Evolutionary conservation across 2,888 invertebrate species (phyloP).

Genomic region (Leptinotarsa haldemani): DNA sequence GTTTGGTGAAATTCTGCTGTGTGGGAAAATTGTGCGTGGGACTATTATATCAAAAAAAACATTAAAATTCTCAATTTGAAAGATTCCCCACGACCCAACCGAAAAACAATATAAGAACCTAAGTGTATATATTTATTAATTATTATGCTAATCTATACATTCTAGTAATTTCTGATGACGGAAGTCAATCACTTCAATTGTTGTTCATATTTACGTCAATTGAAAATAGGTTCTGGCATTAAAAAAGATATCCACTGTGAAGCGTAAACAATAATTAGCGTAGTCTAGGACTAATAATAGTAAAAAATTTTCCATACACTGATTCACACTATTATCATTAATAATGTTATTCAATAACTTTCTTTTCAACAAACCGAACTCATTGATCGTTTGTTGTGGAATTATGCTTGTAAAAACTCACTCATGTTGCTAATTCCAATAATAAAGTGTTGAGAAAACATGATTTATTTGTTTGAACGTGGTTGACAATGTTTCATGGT

Average conservation of each 20-base stretch:
- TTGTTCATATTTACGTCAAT: conserved; percentile 13
- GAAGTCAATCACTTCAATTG: not conserved
- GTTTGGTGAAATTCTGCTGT: too few species aligned
- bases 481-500: too few species aligned
- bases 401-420: not conserved
- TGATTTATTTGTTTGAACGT: too few species aligned
- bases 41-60: too few species aligned
- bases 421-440: too few species aligned
- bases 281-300: not conserved
- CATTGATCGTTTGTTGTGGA: not conserved
- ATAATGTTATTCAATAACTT: not conserved
- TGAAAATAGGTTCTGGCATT: not conserved
- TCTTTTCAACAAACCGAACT: too few species aligned
- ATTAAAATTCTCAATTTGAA: too few species aligned
- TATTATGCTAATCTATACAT: not conserved
- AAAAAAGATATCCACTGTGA: not conserved
- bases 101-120: too few species aligned
- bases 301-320: not conserved
- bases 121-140: too few species aligned
- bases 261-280: conserved; percentile 9
- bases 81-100: too few species aligned
- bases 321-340: not conserved
- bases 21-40: too few species aligned
- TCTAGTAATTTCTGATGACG: not conserved
- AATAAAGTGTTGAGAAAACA: too few species aligned